A percentile compares a stretch with the other conserved stretches of the same genome.
Conservation (phyloP, 92 coral and sea anemone species). For the Parazoanthus darwini region DNA sequence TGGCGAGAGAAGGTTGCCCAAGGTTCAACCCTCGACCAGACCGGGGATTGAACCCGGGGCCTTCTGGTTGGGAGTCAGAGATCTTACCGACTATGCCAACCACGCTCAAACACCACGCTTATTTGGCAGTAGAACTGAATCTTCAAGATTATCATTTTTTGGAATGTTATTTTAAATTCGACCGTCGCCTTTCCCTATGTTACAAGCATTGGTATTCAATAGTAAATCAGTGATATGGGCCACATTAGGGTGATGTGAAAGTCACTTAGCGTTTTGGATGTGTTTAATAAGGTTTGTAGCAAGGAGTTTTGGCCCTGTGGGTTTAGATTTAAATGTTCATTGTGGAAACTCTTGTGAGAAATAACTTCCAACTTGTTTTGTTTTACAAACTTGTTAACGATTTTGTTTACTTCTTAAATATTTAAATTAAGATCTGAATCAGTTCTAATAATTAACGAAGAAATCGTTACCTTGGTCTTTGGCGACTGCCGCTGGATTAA, state of each 20-base stretch:
- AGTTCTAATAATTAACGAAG: slow-evolving; percentile 36
- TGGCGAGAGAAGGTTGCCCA: too few species aligned
- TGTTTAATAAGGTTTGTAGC: too few species aligned
- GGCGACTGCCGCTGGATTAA: too few species aligned
- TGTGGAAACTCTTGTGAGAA: slow-evolving; percentile 20
- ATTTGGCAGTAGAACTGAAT: background rate
- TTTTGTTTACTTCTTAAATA: slow-evolving; percentile 40
- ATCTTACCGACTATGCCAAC: too few species aligned
- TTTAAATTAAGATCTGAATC: slow-evolving; percentile 35
- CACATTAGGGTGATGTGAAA: too few species aligned
- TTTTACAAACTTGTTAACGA: slow-evolving; percentile 33
- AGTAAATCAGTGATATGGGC: background rate
- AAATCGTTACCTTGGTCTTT: slow-evolving; percentile 1
- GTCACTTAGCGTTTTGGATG: too few species aligned
- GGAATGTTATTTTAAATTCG: background rate
- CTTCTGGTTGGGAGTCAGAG: too few species aligned
- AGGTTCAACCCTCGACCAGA: too few species aligned
- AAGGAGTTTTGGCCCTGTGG: slow-evolving; percentile 5
- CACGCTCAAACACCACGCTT: too few species aligned
- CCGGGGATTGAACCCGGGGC: too few species aligned
- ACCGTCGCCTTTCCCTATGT: background rate
- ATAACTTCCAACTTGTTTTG: slow-evolving; percentile 20
- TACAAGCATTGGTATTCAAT: background rate
- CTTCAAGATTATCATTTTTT: background rate
- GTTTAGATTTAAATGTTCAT: slow-evolving; percentile 21